phyloP scores from a whole-genome alignment of 1,140 invertebrate species.

The Drosophila chauvacae region DNA sequence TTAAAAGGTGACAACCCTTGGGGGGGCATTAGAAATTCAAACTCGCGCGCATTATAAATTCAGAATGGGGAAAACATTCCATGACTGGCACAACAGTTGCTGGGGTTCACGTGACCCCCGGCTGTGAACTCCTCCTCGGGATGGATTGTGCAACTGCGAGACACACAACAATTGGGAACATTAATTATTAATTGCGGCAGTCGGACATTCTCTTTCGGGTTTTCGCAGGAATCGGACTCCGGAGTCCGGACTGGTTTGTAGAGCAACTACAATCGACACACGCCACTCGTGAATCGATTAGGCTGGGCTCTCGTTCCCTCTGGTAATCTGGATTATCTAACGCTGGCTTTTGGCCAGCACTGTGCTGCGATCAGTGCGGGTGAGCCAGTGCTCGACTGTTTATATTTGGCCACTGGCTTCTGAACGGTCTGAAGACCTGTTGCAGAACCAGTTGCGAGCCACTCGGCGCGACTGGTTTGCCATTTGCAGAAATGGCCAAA shows the following conservation, averaged over 20 bases:
- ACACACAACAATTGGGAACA: conserved; percentile 40
- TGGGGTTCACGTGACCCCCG: conserved; percentile 46
- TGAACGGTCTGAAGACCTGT: conserved; percentile 48
- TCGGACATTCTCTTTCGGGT: conserved; percentile 62
- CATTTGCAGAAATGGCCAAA: conserved; percentile 69
- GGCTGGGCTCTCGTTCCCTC: conserved; percentile 21
- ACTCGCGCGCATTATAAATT: conserved; percentile 34
- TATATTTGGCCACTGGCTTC: conserved; percentile 36
- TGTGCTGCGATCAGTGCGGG: conserved; percentile 30
- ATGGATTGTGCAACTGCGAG: conserved; percentile 43
- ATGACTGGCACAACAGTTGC: conserved; percentile 49
- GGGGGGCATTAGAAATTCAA: conserved; percentile 27
- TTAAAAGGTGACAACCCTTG: conserved; percentile 16
- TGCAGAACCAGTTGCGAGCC: conserved; percentile 60
- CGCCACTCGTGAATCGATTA: conserved; percentile 35
- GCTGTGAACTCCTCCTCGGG: conserved; percentile 3
- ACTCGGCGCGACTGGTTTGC: conserved; percentile 62
- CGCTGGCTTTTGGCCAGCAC: conserved; percentile 15
- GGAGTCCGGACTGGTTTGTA: conserved; percentile 34
- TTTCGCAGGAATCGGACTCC: conserved; percentile 32
- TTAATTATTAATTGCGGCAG: conserved; percentile 62
- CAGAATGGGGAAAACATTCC: conserved; percentile 27
- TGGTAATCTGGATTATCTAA: conserved; percentile 58
- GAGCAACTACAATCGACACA: conserved; percentile 17
- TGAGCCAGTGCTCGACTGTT: conserved; percentile 26